These are phyloP conservation scores for Scomber colias DNA, from an alignment of 2,113 vertebrate species.

Conservation along the genomic window DNA sequence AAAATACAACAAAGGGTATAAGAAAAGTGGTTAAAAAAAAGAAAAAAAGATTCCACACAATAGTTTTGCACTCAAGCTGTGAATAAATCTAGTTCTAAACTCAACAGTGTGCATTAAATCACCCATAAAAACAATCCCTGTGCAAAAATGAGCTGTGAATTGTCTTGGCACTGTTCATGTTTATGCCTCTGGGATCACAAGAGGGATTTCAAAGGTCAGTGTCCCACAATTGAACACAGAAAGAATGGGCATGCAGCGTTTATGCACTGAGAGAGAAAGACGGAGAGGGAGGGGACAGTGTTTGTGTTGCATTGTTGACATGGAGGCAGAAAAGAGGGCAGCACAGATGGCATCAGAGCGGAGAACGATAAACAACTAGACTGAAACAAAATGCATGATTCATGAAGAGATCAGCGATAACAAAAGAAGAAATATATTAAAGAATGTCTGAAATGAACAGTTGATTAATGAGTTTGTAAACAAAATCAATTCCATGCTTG, in stretches of 20 bases:
- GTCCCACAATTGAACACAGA: conserved; percentile 53
- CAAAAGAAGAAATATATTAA: background rate
- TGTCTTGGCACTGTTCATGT: conserved; percentile 37
- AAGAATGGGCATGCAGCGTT: conserved; percentile 35
- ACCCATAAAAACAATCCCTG: background rate
- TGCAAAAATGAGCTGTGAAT: background rate
- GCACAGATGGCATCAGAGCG: background rate
- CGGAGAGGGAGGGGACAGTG: background rate
- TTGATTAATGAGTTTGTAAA: too few relatives aligned
- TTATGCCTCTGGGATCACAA: conserved; percentile 35
- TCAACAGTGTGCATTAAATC: background rate
- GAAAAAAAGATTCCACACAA: too few relatives aligned
- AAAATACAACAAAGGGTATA: too few relatives aligned
- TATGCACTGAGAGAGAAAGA: background rate
- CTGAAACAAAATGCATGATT: too few relatives aligned
- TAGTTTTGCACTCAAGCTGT: too few relatives aligned
- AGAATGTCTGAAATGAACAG: too few relatives aligned
- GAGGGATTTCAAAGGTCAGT: conserved; percentile 58
- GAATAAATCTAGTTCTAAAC: background rate
- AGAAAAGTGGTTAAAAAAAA: too few relatives aligned
- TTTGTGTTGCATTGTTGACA: conserved; percentile 29
- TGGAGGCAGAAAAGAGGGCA: conserved; percentile 13
- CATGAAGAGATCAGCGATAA: too few relatives aligned
- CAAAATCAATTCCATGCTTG: too few relatives aligned
- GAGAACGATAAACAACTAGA: background rate